phyloP scores from a whole-genome alignment of 2,797 vertebrate genomes.

The Falco columbarius region DNA sequence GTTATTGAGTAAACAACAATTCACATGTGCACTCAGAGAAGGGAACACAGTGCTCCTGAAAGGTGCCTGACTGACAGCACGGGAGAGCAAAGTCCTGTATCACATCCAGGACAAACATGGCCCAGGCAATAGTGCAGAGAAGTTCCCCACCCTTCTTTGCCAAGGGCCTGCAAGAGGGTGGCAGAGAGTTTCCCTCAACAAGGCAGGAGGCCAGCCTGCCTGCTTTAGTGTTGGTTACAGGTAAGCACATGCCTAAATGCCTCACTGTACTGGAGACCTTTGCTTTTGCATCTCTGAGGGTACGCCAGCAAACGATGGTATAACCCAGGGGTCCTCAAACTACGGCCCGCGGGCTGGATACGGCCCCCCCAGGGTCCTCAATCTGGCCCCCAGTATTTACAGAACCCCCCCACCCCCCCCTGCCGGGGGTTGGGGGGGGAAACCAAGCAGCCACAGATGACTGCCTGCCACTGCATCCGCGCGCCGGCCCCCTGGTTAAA shows the following conservation, averaged over 20 bases:
- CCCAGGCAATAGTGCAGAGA: rapidly evolving
- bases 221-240: background rate
- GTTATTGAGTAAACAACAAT: conserved; percentile 50
- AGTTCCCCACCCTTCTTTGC: background rate
- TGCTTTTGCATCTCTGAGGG: background rate
- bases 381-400: too few species aligned
- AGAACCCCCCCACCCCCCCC: too few species aligned
- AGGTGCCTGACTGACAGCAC: rapidly evolving
- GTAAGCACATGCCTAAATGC: background rate
- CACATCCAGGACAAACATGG: background rate
- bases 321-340: background rate
- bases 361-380: too few species aligned
- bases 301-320: background rate
- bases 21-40: background rate
- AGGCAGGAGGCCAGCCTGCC: background rate
- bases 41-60: background rate
- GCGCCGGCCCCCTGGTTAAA: too few species aligned
- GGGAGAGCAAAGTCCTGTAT: background rate
- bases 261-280: background rate
- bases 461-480: too few species aligned
- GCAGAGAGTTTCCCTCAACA: background rate
- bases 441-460: too few species aligned
- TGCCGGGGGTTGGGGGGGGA: too few species aligned
- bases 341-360: too few species aligned
- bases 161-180: background rate